Evolutionary conservation across 2,888 invertebrate genomes (phyloP).

Genomic region (Drymonia ruficornis): DNA sequence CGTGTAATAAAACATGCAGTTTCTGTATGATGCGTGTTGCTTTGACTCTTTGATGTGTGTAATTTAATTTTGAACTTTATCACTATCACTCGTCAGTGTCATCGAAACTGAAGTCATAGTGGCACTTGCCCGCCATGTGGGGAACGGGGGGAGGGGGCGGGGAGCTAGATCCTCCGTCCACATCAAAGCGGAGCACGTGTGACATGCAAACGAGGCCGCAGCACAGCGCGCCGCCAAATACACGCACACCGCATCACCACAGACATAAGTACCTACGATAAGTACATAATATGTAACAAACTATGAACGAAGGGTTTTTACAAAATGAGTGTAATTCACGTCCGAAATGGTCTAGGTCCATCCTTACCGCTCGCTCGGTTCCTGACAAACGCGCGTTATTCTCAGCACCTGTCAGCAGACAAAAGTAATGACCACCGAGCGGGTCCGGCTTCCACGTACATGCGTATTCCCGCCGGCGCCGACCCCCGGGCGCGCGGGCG

Average conservation of each 20-base stretch:
- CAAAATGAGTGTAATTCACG: background rate
- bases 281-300: background rate
- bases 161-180: too few species aligned
- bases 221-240: background rate
- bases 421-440: background rate
- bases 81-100: too few species aligned
- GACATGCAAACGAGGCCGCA: background rate
- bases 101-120: too few species aligned
- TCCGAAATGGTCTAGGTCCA: background rate
- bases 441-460: background rate
- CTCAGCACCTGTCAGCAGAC: background rate
- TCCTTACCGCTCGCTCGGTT: background rate
- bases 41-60: too few species aligned
- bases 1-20: too few species aligned
- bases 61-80: too few species aligned
- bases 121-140: too few species aligned
- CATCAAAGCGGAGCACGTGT: background rate
- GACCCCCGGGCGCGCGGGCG: background rate
- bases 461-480: background rate
- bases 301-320: background rate
- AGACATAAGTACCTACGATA: background rate
- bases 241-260: background rate
- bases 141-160: too few species aligned
- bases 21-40: too few species aligned
- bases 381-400: background rate